A percentile compares a stretch with the other conserved stretches of the same genome.
Evolutionary conservation across 2,113 vertebrate species (phyloP).

Genomic region (Nannobrachium achirus): DNA sequence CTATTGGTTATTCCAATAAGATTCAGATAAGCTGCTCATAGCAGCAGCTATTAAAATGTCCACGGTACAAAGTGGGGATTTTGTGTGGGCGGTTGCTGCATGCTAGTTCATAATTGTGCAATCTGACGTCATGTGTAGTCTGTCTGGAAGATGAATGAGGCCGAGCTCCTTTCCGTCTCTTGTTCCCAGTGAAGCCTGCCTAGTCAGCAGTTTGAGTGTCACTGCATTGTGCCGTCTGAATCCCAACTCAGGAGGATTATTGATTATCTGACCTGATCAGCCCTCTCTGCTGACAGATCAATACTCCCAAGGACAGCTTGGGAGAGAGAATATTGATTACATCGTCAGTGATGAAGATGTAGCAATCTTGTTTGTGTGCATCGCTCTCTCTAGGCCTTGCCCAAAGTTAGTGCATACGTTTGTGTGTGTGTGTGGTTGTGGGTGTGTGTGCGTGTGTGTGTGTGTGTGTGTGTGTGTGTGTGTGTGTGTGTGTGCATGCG

Average conservation of each 20-base stretch:
- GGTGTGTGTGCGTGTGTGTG: constrained; percentile 3
- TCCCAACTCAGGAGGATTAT: constrained; percentile 38
- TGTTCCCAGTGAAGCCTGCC: constrained; percentile 5
- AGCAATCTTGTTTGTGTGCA: constrained; percentile 46
- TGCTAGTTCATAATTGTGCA: background rate
- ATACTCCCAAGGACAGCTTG: constrained; percentile 39
- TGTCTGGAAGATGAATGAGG: background rate
- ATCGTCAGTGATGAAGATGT: constrained; percentile 63
- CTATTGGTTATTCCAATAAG: background rate
- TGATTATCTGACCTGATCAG: constrained; percentile 53
- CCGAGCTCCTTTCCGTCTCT: background rate
- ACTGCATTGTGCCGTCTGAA: constrained; percentile 39
- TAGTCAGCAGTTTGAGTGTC: constrained; percentile 43
- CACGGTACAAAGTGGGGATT: too few relatives aligned
- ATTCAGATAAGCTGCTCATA: too few relatives aligned
- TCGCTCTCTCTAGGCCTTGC: background rate
- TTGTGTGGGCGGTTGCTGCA: background rate
- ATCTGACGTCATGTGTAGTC: background rate
- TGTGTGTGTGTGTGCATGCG: background rate
- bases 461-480: background rate
- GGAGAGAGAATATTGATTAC: constrained; percentile 45
- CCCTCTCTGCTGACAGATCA: constrained; percentile 59
- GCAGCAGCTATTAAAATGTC: too few relatives aligned
- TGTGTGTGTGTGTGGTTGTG: background rate
- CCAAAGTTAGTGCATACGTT: background rate